Evolutionary conservation across 2,888 invertebrate genomes (phyloP), one percentile per base, ranked within the genome.

Genomic region (Rotaria socialis): DNA sequence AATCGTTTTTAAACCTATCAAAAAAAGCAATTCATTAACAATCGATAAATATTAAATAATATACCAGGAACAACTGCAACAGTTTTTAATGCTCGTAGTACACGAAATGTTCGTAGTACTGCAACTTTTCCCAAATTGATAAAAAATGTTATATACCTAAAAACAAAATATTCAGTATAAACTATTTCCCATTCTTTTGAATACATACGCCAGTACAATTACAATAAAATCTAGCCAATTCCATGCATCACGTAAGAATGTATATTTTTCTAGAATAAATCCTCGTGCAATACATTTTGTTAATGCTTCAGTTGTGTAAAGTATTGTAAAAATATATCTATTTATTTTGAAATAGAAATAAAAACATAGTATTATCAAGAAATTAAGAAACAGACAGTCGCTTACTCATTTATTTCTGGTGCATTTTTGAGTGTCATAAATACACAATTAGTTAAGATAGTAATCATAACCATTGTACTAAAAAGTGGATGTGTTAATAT

Each of bases 221-320:
- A 97, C 97, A 94, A 96, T 95, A 95, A 97, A 97, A 95, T 98
- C 97, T 94, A 97, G 95, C 97, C 97, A 97, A 94, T 98, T 98
- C 98, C 98, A 98, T 94, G 97, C 96, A 95, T 98, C 97, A 94
- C 97, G 95, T 94, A 98, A 96, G 94, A 97, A 98, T 94, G 97
- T 97, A 95, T 97, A 97, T 93, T 95, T 95, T 94, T 95, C 95
- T 93, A 97, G 94, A 93, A 97, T 96, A 94, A 96, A 96, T 94
- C 97, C 97, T 94, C 97, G 94, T 93, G 97, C 96, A 94, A 96
- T 95, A 94, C 97, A 96, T 94, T 97, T 97, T 93, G 96, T 95
- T 93, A 96, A 94, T 92, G 96, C 96, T 94, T 98, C 97, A 94
- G 96, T 95, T 93, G 97, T 97, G 95, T 97, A 97, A 94, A 98